Evolutionary conservation across 2,113 vertebrate species (phyloP), one percentile per base, ranked within the genome.

Genomic region (Channa argus): DNA sequence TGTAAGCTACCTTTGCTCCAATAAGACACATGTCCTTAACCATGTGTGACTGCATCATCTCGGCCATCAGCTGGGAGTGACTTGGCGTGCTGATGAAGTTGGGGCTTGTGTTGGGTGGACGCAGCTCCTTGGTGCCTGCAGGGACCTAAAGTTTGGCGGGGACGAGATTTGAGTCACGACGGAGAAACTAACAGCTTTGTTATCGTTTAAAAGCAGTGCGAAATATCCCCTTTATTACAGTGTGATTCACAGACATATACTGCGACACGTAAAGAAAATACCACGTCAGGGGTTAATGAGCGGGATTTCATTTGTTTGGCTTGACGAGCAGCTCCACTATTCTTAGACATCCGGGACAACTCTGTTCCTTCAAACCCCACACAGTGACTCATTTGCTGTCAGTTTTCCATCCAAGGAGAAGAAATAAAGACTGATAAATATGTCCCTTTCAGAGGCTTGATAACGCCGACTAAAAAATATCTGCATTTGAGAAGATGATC

Each of bases 1-100:
- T 8, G 43, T 66, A 5, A 8, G 46, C 10, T 66, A 99, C 98
- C 96, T 99, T 99, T 86, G 95, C 94, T 87, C 98, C 98, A 55
- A 99, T 96, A 68, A 99, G 93, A 86, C 98, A 99, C 46, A 99
- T 93, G 86, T 99, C 98, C 90, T 97, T 98, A 74, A 96, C 96
- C 94, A 97, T 94, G 85, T 99, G 98, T 1, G 97, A 98, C 74
- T 96, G 96, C 93, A 98, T 95, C 96, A 99, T 98, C 83, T 98
- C 96, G 33, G 96, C 95, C 79, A 99, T 85, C 5, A 99, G 91
- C 24, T 94, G 94, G 64, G 94, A 84, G 72, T 99, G 97, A 71
- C 94, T 96, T 34, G 92, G 85, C n/a, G 97, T 98, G 49, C 93
- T 93, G 87, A 98, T 87, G 79, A 99, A 99, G 63, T 36, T 47